These are phyloP conservation scores for Tinea pellionella DNA, from an alignment of 2,888 invertebrate species.

Conservation along the genomic window DNA sequence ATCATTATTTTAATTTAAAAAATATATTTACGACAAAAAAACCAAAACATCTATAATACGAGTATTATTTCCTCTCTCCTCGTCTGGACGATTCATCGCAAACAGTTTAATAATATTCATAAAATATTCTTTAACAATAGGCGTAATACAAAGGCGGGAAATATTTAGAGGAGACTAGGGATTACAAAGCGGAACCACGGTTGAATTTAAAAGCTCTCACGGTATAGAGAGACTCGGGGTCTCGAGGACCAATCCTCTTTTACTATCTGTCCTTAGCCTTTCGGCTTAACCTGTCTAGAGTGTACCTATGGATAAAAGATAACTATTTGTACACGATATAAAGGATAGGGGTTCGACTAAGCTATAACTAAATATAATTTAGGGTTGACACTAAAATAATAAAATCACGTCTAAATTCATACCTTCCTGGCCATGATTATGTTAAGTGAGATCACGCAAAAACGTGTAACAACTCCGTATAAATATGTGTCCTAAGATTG, in stretches of 20 bases:
- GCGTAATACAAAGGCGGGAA: conserved; percentile 5
- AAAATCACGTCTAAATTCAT: too few species aligned
- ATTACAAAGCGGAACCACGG: conserved; percentile 30
- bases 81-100: neutral
- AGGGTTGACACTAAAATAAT: too few species aligned
- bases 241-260: conserved; percentile 53
- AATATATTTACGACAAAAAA: too few species aligned
- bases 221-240: conserved; percentile 41
- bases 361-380: too few species aligned
- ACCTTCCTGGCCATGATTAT: neutral
- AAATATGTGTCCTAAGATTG: neutral
- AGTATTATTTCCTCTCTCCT: too few species aligned
- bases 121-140: conserved; percentile 1
- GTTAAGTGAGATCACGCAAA: neutral
- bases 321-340: neutral
- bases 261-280: conserved; percentile 24
- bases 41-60: too few species aligned
- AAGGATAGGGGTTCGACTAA: neutral
- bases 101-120: conserved; percentile 5
- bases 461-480: neutral
- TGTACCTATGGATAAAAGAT: neutral
- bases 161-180: conserved; percentile 28
- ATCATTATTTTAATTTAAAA: too few species aligned
- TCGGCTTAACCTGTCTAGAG: conserved; percentile 1
- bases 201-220: conserved; percentile 35